phyloP scores from a whole-genome alignment of 2,888 invertebrate species.

The Lithosia quadra region DNA sequence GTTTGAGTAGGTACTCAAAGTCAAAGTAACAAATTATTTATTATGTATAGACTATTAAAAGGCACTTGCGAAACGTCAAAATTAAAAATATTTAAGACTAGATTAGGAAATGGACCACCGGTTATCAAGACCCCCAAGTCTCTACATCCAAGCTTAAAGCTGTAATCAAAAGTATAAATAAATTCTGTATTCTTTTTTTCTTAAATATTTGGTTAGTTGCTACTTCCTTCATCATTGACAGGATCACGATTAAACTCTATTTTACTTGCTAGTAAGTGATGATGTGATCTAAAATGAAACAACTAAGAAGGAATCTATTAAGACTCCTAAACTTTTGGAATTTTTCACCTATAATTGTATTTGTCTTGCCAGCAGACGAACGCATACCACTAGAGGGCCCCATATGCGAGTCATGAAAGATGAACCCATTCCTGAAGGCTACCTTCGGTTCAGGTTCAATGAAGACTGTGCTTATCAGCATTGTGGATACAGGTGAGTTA shows the following conservation, averaged over 20 bases:
- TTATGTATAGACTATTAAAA: too few species aligned
- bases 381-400: slow-evolving; percentile 74
- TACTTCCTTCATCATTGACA: too few species aligned
- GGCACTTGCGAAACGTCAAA: too few species aligned
- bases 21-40: too few species aligned
- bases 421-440: slow-evolving; percentile 96
- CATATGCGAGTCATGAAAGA: slow-evolving; percentile 93
- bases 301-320: too few species aligned
- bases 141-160: not conserved
- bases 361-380: slow-evolving; percentile 67
- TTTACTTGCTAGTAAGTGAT: too few species aligned
- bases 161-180: not conserved
- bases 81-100: too few species aligned
- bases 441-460: slow-evolving; percentile 95
- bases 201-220: not conserved
- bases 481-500: slow-evolving; percentile 91
- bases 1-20: too few species aligned
- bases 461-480: slow-evolving; percentile 96
- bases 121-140: not conserved
- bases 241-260: too few species aligned
- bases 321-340: not conserved
- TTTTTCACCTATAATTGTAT: slow-evolving; percentile 22
- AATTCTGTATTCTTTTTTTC: not conserved
- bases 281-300: too few species aligned
- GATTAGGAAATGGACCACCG: too few species aligned